phyloP scores from a whole-genome alignment of 2,113 vertebrate genomes.

The Cyprinodon variegatus region DNA sequence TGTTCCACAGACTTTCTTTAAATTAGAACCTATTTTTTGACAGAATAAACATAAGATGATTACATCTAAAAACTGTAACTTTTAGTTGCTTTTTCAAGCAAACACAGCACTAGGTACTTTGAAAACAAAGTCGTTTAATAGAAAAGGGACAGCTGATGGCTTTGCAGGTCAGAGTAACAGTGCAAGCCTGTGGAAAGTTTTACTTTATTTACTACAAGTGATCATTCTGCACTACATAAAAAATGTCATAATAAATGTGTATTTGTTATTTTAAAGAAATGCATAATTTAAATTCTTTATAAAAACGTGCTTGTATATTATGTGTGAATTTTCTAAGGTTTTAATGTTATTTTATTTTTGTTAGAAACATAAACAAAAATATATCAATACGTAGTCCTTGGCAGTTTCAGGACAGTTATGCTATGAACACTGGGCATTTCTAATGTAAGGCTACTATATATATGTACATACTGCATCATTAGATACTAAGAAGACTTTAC shows the following conservation, averaged over 20 bases:
- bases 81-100: too few relatives aligned
- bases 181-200: not conserved
- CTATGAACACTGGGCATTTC: not conserved
- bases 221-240: not conserved
- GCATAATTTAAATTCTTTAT: not conserved
- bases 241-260: not conserved
- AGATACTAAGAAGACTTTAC: slow-evolving; percentile 13
- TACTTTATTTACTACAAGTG: not conserved
- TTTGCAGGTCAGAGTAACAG: not conserved
- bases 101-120: too few relatives aligned
- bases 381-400: not conserved
- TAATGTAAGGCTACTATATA: not conserved
- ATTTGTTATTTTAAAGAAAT: too few relatives aligned
- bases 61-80: too few relatives aligned
- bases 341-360: not conserved
- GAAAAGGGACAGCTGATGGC: too few relatives aligned
- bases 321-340: not conserved
- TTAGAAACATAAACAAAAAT: not conserved
- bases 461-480: not conserved
- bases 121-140: too few relatives aligned
- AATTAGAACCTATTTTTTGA: too few relatives aligned
- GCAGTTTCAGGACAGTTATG: not conserved
- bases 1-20: too few relatives aligned
- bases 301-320: not conserved
- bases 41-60: too few relatives aligned